Conservation (phyloP, 2,113 vertebrate species). For the Gallinago undulata region DNA sequence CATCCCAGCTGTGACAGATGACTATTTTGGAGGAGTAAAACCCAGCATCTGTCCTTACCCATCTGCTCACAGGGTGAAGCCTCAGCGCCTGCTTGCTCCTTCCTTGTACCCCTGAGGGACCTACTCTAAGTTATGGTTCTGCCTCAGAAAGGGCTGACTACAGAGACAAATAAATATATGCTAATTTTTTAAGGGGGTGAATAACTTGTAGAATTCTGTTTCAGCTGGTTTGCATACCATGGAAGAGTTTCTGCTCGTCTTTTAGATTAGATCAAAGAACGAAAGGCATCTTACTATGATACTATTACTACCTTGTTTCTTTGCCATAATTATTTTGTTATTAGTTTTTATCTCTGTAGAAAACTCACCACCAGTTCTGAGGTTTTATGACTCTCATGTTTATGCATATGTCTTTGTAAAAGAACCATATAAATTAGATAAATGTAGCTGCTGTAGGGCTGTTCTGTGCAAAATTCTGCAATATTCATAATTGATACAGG, state of each 20-base stretch:
- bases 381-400: not conserved
- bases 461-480: not conserved
- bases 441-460: not conserved
- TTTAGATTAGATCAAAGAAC: not conserved
- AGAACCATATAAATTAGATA: not conserved
- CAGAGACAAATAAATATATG: not conserved
- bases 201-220: not conserved
- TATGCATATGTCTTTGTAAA: not conserved
- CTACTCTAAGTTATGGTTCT: not conserved
- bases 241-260: not conserved
- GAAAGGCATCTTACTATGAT: not conserved
- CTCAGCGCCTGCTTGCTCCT: rapidly evolving
- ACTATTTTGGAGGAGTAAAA: not conserved
- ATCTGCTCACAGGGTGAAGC: not conserved
- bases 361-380: not conserved
- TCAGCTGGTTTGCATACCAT: rapidly evolving
- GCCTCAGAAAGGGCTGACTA: not conserved
- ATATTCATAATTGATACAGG: not conserved
- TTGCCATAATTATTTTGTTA: not conserved
- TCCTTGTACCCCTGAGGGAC: not conserved
- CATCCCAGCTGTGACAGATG: not conserved
- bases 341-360: not conserved
- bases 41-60: not conserved
- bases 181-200: not conserved
- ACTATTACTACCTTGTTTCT: not conserved